These are phyloP conservation scores for Aurelia coerulea DNA, from an alignment of 30 jellyfish, hydroid and myxozoan genomes.

Conservation along the genomic window DNA sequence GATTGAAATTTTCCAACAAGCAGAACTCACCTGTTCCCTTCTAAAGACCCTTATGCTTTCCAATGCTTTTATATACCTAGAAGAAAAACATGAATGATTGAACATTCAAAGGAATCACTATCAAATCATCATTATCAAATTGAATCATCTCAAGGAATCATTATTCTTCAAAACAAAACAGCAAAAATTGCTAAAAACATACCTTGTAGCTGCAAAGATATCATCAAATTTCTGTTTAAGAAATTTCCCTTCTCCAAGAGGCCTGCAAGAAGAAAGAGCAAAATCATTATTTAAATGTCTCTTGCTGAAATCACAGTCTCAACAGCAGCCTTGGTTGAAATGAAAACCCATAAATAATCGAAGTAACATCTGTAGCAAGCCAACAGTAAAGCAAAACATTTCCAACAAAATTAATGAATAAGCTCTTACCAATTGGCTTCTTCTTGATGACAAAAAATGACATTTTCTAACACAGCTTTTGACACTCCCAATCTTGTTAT, in stretches of 20 bases:
- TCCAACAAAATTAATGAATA: too few relatives aligned
- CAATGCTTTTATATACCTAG: constrained; percentile 93
- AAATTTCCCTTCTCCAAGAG: constrained; percentile 94
- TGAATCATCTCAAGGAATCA: too few relatives aligned
- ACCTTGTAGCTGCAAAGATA: constrained; percentile 98
- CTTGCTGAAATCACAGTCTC: too few relatives aligned
- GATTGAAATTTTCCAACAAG: too few relatives aligned
- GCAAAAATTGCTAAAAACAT: background rate
- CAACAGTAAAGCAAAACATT: too few relatives aligned
- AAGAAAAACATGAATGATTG: background rate
- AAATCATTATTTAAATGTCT: too few relatives aligned
- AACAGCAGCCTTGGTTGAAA: too few relatives aligned
- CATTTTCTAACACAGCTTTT: constrained; percentile 95
- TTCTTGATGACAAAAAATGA: constrained; percentile 99
- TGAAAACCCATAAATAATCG: too few relatives aligned
- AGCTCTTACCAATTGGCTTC: constrained; percentile 93
- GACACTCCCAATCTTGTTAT: constrained; percentile 97
- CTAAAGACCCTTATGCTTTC: constrained; percentile 85
- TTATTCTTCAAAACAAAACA: background rate
- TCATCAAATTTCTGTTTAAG: constrained; percentile 96
- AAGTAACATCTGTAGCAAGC: too few relatives aligned
- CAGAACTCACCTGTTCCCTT: constrained; percentile 85
- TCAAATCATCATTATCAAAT: too few relatives aligned
- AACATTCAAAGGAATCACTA: background rate
- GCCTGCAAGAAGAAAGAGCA: constrained; percentile 57